Base-by-base conservation (phyloP, 2,797 vertebrate genomes). In the Bothrops alternatus region DNA sequence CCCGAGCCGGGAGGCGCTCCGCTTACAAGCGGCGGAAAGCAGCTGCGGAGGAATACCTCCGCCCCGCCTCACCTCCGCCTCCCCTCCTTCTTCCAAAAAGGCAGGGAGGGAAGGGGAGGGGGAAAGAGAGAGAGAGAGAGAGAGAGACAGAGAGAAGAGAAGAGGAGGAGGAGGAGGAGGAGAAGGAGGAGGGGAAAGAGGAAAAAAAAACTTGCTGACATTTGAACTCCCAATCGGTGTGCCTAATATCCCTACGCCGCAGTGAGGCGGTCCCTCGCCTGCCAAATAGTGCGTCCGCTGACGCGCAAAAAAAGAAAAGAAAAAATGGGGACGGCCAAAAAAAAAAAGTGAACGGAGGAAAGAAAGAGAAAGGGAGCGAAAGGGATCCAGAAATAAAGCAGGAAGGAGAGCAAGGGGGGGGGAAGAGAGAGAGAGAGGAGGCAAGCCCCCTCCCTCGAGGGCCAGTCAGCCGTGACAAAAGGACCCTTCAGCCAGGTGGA, bases 161-260 rank as follows among this genome's bases (percentile, higher is more conserved):
- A 32, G 65, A 73, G 0, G 65, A 73, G n/a, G 58, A 60, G 20
- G 57, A 58, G 57, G 18, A 26, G 5, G 4, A 32, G 98, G 47
- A 12, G 25, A 5, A 5, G 20, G 10, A 23, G 98, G 47, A 12
- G 25, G 12, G 12, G 20, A 26, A 23, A 23, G 6, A 23, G 28
- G n/a, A 89, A 92, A 55, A n/a, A 69, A 42, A 58, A 98, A 98
- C 98, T 99, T 98, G 98, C 98, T 97, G 98, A 98, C 98, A 98
- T 98, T 98, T 98, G 98, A 98, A 99, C 98, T 98, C 98, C 97
- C 86, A 47, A 98, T 98, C 98, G 98, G 98, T 98, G 98, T 98
- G 97, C 97, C 97, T 91, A 92, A 97, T 97, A 97, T 98, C 97
- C 98, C 96, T 98, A 97, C 97, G 97, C 97, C 97, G 93, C 96